Evolutionary conservation across 2,888 invertebrate species (phyloP).

Genomic region (Agonopterix arenella): DNA sequence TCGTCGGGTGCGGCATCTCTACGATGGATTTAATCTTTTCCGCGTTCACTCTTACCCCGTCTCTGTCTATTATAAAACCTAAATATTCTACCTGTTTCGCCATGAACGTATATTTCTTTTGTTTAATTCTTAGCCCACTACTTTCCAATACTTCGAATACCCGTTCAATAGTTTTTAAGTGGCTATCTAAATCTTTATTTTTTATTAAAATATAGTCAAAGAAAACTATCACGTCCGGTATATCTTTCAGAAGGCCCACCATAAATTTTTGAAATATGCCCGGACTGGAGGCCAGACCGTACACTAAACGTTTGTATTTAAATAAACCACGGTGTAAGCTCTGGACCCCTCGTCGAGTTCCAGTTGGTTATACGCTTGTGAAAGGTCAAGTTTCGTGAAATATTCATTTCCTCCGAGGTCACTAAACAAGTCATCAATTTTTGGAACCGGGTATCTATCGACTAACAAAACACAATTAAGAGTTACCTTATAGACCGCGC

Average conservation of each 20-base stretch:
- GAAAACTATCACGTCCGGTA: neutral
- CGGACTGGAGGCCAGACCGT: too few species aligned
- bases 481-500: neutral
- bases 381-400: neutral
- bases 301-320: neutral
- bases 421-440: neutral
- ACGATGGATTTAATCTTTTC: neutral
- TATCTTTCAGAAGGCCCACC: neutral
- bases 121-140: neutral
- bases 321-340: neutral
- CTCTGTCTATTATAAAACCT: neutral
- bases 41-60: neutral
- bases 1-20: neutral
- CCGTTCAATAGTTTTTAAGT: neutral
- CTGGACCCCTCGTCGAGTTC: neutral
- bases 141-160: neutral
- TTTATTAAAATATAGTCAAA: neutral
- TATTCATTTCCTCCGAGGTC: neutral
- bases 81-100: neutral
- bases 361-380: neutral
- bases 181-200: neutral
- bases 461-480: neutral
- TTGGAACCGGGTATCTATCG: neutral
- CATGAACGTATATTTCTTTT: neutral
- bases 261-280: neutral